Evolutionary conservation across 2,113 vertebrate species (phyloP).

Genomic region (Myrmecobius fasciatus): DNA sequence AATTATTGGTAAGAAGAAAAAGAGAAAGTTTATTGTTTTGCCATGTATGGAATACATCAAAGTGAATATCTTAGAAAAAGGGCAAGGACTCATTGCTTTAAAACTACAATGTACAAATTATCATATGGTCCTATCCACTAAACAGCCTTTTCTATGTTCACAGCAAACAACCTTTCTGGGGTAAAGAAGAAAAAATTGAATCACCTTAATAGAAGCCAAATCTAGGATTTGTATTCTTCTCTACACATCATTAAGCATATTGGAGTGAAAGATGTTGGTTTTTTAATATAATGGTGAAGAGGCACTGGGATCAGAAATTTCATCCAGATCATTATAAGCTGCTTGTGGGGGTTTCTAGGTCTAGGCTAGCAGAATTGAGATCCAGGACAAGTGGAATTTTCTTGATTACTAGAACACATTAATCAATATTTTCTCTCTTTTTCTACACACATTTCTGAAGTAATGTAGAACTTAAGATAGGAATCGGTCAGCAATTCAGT

Average conservation of each 20-base stretch:
- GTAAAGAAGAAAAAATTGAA: constrained; percentile 46
- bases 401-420: background rate
- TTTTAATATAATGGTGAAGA: background rate
- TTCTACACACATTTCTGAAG: background rate
- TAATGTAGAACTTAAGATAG: background rate
- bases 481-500: background rate
- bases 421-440: background rate
- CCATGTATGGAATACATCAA: background rate
- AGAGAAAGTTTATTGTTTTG: background rate
- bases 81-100: background rate
- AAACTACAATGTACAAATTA: constrained; percentile 18
- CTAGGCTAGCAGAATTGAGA: background rate
- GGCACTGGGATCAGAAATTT: background rate
- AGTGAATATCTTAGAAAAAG: background rate
- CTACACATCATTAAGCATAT: constrained; percentile 13
- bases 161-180: constrained; percentile 45
- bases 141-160: background rate
- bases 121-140: constrained; percentile 5
- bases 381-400: background rate
- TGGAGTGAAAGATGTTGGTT: background rate
- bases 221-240: constrained; percentile 22
- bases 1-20: background rate
- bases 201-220: background rate
- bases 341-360: background rate
- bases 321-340: background rate